Conservation (phyloP, 2,888 invertebrate species). For the Acheta domesticus region DNA sequence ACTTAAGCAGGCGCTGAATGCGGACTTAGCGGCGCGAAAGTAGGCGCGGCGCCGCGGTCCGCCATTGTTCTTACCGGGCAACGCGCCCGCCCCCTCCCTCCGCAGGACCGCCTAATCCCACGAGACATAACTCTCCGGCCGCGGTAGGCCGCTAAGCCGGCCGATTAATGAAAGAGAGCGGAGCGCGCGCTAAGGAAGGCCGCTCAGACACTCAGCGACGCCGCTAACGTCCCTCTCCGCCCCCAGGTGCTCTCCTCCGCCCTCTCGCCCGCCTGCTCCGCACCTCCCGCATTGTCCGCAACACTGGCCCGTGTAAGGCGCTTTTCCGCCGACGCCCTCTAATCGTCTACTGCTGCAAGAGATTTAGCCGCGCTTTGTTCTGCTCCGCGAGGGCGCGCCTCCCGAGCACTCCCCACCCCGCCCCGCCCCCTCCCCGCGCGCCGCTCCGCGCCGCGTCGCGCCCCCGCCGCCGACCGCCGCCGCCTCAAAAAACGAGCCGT, state of each 20-base stretch:
- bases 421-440: not conserved
- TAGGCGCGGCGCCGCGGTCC: not conserved
- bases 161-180: not conserved
- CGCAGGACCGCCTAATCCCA: not conserved
- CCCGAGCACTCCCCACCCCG: not conserved
- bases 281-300: not conserved
- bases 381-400: not conserved
- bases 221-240: not conserved
- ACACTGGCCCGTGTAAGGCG: not conserved
- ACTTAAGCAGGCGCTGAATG: not conserved
- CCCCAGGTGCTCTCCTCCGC: not conserved
- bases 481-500: not conserved
- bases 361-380: not conserved
- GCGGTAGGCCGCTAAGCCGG: not conserved
- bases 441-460: not conserved
- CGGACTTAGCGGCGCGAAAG: slow-evolving; percentile 18
- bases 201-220: not conserved
- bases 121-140: not conserved
- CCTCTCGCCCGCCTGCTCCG: not conserved
- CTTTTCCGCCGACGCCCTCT: not conserved
- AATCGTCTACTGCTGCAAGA: not conserved
- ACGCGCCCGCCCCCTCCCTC: no score
- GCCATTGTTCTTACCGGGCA: slow-evolving; percentile 4
- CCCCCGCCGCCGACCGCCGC: not conserved
- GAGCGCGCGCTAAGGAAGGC: not conserved